Conservation (phyloP, 2,888 invertebrate species). For the Acanthosepion pharaonis region DNA sequence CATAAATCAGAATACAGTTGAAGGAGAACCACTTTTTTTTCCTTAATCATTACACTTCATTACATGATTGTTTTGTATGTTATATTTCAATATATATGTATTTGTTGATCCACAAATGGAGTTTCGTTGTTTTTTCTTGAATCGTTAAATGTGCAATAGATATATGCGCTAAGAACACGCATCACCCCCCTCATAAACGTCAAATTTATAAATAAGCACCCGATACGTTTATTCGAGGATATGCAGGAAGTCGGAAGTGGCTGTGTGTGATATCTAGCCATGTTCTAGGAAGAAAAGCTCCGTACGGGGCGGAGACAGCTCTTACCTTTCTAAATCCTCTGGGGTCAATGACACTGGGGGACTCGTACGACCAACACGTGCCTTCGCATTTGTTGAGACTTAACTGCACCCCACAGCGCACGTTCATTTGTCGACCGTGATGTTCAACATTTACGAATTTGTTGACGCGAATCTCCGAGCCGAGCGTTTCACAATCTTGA, state of each 20-base stretch:
- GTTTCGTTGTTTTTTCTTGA: no score
- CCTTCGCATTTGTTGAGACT: slow-evolving; percentile 95
- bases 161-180: no score
- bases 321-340: slow-evolving; percentile 62
- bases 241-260: not conserved
- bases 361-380: slow-evolving; percentile 89
- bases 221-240: no score
- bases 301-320: not conserved
- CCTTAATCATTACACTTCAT: no score
- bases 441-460: slow-evolving; percentile 54
- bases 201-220: no score
- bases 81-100: no score
- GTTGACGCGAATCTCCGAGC: slow-evolving; percentile 53
- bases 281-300: not conserved
- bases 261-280: not conserved
- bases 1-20: no score
- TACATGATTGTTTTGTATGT: no score
- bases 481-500: slow-evolving; percentile 52
- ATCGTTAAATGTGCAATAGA: no score
- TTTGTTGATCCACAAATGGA: no score
- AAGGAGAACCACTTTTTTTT: no score
- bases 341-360: slow-evolving; percentile 59
- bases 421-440: slow-evolving; percentile 50
- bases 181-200: no score
- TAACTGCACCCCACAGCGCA: slow-evolving; percentile 87